Evolutionary conservation across 2,888 invertebrate species (phyloP).

Genomic region (Heteropelma amictum): DNA sequence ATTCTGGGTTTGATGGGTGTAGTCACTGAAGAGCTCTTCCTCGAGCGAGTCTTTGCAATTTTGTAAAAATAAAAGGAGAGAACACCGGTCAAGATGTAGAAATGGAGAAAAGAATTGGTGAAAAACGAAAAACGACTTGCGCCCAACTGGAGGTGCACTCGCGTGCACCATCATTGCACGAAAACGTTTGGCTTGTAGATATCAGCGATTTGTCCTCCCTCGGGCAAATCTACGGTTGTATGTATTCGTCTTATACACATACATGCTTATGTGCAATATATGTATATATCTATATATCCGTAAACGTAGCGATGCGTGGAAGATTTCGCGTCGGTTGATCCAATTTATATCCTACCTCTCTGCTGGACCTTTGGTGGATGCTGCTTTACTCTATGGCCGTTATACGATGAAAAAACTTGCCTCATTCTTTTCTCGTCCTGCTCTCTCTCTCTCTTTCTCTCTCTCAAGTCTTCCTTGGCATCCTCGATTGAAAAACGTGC

Average conservation of each 20-base stretch:
- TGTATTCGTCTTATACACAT: background rate
- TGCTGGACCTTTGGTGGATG: constrained; percentile 51
- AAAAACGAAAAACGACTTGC: constrained; percentile 43
- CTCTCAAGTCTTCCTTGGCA: background rate
- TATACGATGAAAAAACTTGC: constrained; percentile 13
- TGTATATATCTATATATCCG: background rate
- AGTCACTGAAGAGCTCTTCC: constrained; percentile 11
- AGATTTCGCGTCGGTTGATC: constrained; percentile 58
- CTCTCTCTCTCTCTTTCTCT: constrained; percentile 4
- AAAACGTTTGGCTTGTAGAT: constrained; percentile 57
- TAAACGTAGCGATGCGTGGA: constrained; percentile 24
- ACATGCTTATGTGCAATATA: background rate
- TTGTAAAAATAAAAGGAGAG: constrained; percentile 13
- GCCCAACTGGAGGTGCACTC: constrained; percentile 36
- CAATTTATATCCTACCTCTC: constrained; percentile 60
- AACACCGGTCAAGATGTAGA: background rate
- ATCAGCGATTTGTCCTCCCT: constrained; percentile 59
- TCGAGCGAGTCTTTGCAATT: constrained; percentile 1
- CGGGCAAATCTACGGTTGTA: constrained; percentile 24
- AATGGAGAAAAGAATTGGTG: background rate
- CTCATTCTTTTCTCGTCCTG: constrained; percentile 9
- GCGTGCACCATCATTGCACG: constrained; percentile 43
- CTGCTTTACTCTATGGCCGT: constrained; percentile 18
- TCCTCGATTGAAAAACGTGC: constrained; percentile 19
- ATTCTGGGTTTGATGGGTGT: constrained; percentile 29